Base-by-base conservation (phyloP, 2,888 invertebrate genomes). In the Agrenia bidenticulata region DNA sequence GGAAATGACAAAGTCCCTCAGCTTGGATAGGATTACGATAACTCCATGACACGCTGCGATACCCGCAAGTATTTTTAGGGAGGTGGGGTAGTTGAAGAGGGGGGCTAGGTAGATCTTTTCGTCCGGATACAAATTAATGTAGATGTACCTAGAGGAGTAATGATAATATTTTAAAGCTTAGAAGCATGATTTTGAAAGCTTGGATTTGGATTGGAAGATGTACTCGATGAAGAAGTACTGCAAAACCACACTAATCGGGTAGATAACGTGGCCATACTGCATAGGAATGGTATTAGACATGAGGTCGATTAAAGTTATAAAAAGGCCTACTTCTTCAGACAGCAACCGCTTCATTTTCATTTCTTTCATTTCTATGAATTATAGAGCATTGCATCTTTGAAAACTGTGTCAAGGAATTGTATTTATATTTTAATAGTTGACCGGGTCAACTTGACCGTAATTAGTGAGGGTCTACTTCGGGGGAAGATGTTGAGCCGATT, bases 201-300 rank as follows among this genome's bases (percentile, higher is more conserved):
- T n/a, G n/a, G n/a, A n/a, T n/a, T n/a, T n/a, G n/a, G n/a, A n/a
- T n/a, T n/a, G n/a, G n/a, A n/a, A n/a, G n/a, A n/a, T n/a, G n/a
- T n/a, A 55, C 55, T 23, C 55, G 27, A 27, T n/a, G 17, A 32
- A 7, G 21, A 57, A 41, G 15, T 57, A 57, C 2, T 11, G 2
- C 1, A 49, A 2, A 13, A 54, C 57, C 15, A 62, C 19, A 2
- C 21, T 39, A 21, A 53, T 1, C 2, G 55, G 13, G 49, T 64
- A 60, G 4, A 69, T 37, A 21, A 65, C 24, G 27, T 69, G 68
- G n/a, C 53, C 56, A 1, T 63, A 1, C 17, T 54, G 17, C 15
- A 65, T 53, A 1, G 68, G 68, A 19, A 69, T 62, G 2, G 65
- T 64, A 2, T 58, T 63, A 2, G 62, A 26, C 1, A 69, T 9